Percentiles rank a stretch among this genome's conserved stretches.
Conservation (phyloP, 2,888 invertebrate species). For the Mythimna vitellina region DNA sequence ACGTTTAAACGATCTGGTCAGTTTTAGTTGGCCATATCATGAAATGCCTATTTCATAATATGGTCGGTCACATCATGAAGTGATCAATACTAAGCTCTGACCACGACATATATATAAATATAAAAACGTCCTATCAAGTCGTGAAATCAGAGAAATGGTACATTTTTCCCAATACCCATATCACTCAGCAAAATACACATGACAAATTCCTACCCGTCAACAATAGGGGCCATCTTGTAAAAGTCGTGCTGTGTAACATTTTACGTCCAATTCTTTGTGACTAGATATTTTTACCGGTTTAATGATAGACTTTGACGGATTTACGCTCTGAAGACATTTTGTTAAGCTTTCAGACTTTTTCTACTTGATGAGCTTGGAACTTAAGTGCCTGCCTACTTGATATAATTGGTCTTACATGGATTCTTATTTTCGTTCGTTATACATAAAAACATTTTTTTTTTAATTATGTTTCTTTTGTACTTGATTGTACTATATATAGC, state of each 20-base stretch:
- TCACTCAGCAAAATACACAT: constrained; percentile 8
- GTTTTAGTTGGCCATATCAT: too few relatives aligned
- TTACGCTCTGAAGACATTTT: constrained; percentile 22
- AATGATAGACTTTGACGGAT: constrained; percentile 34
- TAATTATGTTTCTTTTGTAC: too few relatives aligned
- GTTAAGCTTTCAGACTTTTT: constrained; percentile 8
- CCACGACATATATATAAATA: too few relatives aligned
- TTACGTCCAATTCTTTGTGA: constrained; percentile 30
- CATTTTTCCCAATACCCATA: constrained; percentile 1
- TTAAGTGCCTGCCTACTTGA: not conserved
- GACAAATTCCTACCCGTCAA: constrained; percentile 18
- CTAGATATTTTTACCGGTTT: constrained; percentile 12
- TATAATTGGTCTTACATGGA: not conserved
- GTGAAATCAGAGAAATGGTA: not conserved
- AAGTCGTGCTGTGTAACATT: constrained; percentile 28
- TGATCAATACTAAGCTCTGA: too few relatives aligned
- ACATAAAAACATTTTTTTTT: too few relatives aligned
- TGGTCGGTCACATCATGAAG: too few relatives aligned
- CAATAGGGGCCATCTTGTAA: constrained; percentile 38
- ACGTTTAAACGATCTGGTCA: too few relatives aligned
- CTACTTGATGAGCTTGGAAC: not conserved
- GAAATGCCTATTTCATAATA: too few relatives aligned
- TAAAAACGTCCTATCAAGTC: too few relatives aligned
- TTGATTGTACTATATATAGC: too few relatives aligned
- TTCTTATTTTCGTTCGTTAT: too few relatives aligned